Evolutionary conservation across 2,113 vertebrate genomes (phyloP), one percentile per base, ranked within the genome.

Genomic region (Guaruba guarouba): DNA sequence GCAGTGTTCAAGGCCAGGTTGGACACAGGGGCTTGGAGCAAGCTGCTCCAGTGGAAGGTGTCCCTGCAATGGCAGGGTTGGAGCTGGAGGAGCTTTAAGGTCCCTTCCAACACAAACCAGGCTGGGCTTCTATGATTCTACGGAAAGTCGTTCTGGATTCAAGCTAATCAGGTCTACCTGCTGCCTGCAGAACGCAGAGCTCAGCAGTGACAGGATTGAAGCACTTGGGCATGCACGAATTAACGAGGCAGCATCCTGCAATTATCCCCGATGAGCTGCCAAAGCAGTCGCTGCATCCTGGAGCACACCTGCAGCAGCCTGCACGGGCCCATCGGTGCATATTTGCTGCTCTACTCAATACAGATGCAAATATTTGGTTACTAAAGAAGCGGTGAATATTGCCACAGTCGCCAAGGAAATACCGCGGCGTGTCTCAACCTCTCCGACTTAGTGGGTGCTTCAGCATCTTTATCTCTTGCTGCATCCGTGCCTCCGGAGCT

Each of bases 311-410:
- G 88, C 10, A 6, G 43, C 10, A 0, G 81, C 95, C 89, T 79
- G 87, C 9, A 35, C 3, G 8, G 76, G 48, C 91, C 64, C 35
- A 41, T 75, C 17, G 11, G 44, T 9, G 84, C 91, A 5, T 61
- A 4, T 68, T 78, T 90, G 70, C 81, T 17, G 66, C 92, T 25
- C 7, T 7, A 4, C 89, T 90, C 78, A 20, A 4, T 3, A 51
- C 78, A 10, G 57, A 57, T 13, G 78, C 82, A 57, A 85, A 85
- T 93, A 86, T 96, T 96, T 94, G 87, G 95, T 96, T 94, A 33
- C 90, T 51, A 92, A 85, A 87, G 90, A 76, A 95, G 93, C 70
- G 1, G 9, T 0, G 48, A 71, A 41, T 16, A 35, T 54, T n/a
- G 86, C 89, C 83, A 64, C 81, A 59, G 91, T 48, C 71, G 12